Base-by-base conservation (phyloP, 1,140 invertebrate species). In the Metopolophium dirhodum region DNA sequence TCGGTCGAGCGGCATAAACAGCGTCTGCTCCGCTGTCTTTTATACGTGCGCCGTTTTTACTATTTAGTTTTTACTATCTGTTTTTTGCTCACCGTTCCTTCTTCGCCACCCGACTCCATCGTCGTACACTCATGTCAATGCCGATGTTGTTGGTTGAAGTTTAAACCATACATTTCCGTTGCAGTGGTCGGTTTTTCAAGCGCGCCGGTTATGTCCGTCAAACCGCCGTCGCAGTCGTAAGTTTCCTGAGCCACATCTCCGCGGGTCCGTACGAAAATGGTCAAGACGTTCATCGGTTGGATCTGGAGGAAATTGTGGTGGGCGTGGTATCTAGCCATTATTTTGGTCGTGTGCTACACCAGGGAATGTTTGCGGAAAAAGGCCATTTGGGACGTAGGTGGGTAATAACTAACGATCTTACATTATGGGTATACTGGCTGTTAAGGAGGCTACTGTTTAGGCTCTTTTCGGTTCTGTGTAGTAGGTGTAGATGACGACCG, bases 221-320 rank as follows among this genome's bases (percentile, higher is more conserved):
- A 49, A 26, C 30, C 35, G 51, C 35, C 51, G 35, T 11, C 9
- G 3, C 35, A 22, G 49, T 23, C 37, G 51, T 14, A 37, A 35
- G 51, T 90, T 26, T 18, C 11, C 35, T 18, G 61, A 77, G 9
- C 51, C 54, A 26, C 51, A 77, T 77, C n/a, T 37, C 22, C 45
- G 83, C n/a, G n/a, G 14, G 35, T 22, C 37, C 37, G 47, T 37
- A 8, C 30, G 35, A 82, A 51, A 86, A 93, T 93, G 91, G 49
- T 93, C 49, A 86, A 51, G 45, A 54, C 82, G 35, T 93, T 93
- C 30, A 14, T 93, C 26, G 82, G 47, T 85, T 93, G 91, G 91
- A 85, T 93, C 1, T 93, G 91, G 91, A 93, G 22, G 35, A 93
- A 93, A 57, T 51, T 93, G 11, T 93, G 91, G 91, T 93, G 91